Evolutionary conservation across 2,797 vertebrate species (phyloP).

Genomic region (Kryptolebias ocellatus): DNA sequence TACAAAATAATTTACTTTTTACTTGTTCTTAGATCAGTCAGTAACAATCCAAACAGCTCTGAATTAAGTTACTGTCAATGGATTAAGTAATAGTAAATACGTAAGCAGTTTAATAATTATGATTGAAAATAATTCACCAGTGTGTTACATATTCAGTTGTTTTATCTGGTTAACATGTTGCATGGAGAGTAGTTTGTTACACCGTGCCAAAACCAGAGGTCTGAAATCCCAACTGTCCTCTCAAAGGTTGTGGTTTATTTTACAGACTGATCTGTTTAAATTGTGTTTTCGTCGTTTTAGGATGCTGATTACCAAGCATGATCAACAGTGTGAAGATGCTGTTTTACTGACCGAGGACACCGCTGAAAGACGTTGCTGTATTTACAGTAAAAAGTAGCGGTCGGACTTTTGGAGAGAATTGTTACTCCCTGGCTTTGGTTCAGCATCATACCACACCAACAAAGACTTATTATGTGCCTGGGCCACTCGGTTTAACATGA

Average conservation of each 20-base stretch:
- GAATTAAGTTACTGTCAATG: not conserved
- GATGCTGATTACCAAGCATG: slow-evolving; percentile 65
- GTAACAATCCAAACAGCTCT: not conserved
- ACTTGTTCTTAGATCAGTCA: not conserved
- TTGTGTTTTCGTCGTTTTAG: slow-evolving; percentile 46
- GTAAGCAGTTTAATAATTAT: not conserved
- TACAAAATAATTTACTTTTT: not conserved
- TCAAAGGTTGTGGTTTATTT: slow-evolving; percentile 13
- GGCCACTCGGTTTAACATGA: slow-evolving; percentile 1
- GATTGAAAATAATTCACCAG: not conserved
- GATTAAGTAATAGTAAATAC: not conserved
- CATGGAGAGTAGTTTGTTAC: not conserved
- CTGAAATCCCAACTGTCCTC: not conserved
- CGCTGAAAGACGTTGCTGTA: slow-evolving; percentile 67
- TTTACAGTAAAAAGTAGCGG: slow-evolving; percentile 28
- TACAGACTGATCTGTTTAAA: not conserved
- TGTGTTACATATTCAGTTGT: not conserved
- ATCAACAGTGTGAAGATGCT: slow-evolving; percentile 64
- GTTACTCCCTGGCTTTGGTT: not conserved
- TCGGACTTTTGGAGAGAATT: not conserved
- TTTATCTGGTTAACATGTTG: not conserved
- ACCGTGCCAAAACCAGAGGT: not conserved
- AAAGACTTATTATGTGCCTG: not conserved
- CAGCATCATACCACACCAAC: not conserved
- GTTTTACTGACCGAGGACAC: slow-evolving; percentile 53